Percentiles rank a stretch among this genome's conserved stretches.
Conservation (phyloP, 2,888 invertebrate genomes). For the Drepana falcataria region DNA sequence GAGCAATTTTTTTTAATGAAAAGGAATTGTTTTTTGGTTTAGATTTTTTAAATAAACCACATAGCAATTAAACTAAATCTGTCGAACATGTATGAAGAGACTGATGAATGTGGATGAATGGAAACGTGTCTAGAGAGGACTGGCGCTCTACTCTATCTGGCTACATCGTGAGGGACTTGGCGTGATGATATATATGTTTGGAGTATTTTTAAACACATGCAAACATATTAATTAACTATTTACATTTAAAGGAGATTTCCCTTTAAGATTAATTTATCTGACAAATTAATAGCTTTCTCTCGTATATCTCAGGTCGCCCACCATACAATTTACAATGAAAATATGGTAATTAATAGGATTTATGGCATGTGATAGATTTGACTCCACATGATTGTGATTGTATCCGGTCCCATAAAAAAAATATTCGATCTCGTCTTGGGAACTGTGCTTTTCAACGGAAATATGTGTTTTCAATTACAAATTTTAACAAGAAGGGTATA, state of each 20-base stretch:
- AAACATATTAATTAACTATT: background rate
- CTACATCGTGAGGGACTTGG: too few relatives aligned
- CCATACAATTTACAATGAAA: constrained; percentile 19
- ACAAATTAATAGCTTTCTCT: background rate
- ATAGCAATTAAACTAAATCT: too few relatives aligned
- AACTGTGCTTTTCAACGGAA: background rate
- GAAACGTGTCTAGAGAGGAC: too few relatives aligned
- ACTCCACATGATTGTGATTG: background rate
- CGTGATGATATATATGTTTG: too few relatives aligned
- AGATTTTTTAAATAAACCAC: too few relatives aligned
- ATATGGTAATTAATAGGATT: constrained; percentile 16
- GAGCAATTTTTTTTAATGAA: too few relatives aligned
- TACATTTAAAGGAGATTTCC: background rate
- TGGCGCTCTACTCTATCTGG: too few relatives aligned
- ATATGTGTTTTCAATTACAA: background rate
- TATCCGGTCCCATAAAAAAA: constrained; percentile 1
- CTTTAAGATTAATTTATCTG: background rate
- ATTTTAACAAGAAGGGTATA: too few relatives aligned
- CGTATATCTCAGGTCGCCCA: constrained; percentile 6
- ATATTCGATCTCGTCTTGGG: background rate
- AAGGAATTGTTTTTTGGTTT: too few relatives aligned
- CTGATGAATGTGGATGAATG: too few relatives aligned
- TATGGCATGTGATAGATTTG: constrained; percentile 1
- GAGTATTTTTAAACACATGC: too few relatives aligned
- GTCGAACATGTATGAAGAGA: too few relatives aligned